Conservation (phyloP, 2,113 vertebrate species). For the Mystacornis crossleyi region DNA sequence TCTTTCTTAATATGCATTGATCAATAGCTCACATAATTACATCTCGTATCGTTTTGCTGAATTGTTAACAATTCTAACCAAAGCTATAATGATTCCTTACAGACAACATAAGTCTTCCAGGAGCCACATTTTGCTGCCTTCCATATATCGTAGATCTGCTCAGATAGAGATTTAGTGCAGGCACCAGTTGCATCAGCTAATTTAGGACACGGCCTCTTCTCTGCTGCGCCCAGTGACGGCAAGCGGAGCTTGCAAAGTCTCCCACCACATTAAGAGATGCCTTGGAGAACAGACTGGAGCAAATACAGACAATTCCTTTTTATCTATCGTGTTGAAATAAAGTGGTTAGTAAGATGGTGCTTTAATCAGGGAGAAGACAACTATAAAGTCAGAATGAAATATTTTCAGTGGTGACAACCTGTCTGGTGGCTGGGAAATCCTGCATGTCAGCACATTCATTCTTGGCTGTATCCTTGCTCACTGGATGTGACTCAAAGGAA, state of each 20-base stretch:
- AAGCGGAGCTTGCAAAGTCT: not conserved
- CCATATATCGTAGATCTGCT: not conserved
- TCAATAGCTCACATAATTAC: constrained; percentile 63
- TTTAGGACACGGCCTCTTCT: not conserved
- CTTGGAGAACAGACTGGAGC: not conserved
- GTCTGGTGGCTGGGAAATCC: constrained; percentile 57
- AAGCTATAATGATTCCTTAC: constrained; percentile 37
- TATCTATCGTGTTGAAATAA: not conserved
- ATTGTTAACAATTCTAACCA: constrained; percentile 58
- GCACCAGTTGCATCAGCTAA: not conserved
- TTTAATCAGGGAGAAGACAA: not conserved
- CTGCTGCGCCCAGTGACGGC: not conserved
- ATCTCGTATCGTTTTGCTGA: constrained; percentile 3
- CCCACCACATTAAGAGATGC: not conserved
- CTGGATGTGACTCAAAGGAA: constrained; percentile 53
- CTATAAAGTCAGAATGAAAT: constrained; percentile 40
- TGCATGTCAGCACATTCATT: constrained; percentile 52
- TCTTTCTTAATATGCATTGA: constrained; percentile 13
- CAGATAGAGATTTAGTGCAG: constrained; percentile 6
- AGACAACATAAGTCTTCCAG: constrained; percentile 41
- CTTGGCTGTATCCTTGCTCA: constrained; percentile 41
- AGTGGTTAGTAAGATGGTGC: not conserved
- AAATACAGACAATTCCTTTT: not conserved
- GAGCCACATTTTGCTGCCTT: constrained; percentile 29
- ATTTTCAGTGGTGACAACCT: constrained; percentile 29